Percentiles rank a stretch among this genome's conserved stretches.
Conservation (phyloP, 2,888 invertebrate species). For the Dyspetes luteomarginatus region DNA sequence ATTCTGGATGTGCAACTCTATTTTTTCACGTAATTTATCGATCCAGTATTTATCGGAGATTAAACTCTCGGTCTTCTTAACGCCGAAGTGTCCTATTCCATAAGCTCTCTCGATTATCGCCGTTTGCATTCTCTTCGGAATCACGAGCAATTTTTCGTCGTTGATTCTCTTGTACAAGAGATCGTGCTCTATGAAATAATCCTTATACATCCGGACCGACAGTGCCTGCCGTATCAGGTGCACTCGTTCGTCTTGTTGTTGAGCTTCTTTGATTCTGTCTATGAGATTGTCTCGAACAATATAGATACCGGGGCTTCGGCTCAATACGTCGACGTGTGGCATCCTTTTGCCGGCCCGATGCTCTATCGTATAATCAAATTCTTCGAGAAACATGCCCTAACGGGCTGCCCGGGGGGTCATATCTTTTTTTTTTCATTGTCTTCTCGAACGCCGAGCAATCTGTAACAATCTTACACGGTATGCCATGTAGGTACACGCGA, state of each 20-base stretch:
- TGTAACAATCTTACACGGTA: constrained; percentile 34
- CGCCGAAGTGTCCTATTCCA: constrained; percentile 40
- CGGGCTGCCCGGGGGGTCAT: constrained; percentile 10
- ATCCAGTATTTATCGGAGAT: constrained; percentile 54
- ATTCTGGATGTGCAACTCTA: constrained; percentile 38
- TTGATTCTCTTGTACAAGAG: constrained; percentile 35
- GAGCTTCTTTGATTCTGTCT: constrained; percentile 28
- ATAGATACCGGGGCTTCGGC: constrained; percentile 26
- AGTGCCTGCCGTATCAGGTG: constrained; percentile 3
- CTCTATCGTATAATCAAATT: constrained; percentile 42
- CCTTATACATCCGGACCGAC: background rate
- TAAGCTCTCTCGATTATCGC: constrained; percentile 35
- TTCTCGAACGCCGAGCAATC: constrained; percentile 27
- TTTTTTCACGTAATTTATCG: constrained; percentile 38
- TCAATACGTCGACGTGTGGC: constrained; percentile 54
- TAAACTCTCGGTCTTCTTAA: constrained; percentile 29
- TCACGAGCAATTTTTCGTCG: constrained; percentile 22
- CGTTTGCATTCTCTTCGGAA: constrained; percentile 42
- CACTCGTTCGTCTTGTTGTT: constrained; percentile 8
- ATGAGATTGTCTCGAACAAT: background rate
- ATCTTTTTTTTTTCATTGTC: constrained; percentile 44
- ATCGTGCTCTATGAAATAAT: background rate
- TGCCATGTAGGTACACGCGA: constrained; percentile 18
- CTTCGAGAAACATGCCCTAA: constrained; percentile 32
- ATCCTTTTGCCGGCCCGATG: constrained; percentile 29